phyloP scores from a whole-genome alignment of 2,113 vertebrate species.

The Silurus meridionalis region DNA sequence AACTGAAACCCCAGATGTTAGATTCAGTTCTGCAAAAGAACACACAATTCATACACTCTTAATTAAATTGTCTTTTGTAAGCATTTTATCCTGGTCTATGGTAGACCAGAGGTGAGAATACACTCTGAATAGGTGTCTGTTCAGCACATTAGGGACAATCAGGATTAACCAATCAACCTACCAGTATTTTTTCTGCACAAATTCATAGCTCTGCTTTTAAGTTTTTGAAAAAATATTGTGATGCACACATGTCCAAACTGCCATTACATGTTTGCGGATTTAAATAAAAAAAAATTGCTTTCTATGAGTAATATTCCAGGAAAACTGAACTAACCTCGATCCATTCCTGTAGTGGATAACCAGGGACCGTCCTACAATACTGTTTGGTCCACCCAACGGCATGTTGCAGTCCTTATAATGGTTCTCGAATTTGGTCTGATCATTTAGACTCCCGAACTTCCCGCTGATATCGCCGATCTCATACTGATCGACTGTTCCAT shows the following conservation, averaged over 20 bases:
- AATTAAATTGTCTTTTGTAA: neutral
- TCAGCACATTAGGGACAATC: neutral
- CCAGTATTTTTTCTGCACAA: neutral
- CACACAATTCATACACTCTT: neutral
- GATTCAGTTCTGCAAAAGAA: constrained; percentile 11
- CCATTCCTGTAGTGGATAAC: constrained; percentile 72
- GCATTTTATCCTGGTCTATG: neutral
- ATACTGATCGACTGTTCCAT: constrained; percentile 77
- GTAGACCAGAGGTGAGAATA: neutral
- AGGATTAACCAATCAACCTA: neutral
- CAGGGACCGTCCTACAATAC: constrained; percentile 73
- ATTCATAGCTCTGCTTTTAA: constrained; percentile 18
- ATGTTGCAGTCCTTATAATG: constrained; percentile 66
- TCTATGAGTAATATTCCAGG: neutral
- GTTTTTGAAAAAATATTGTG: neutral
- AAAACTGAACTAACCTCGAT: constrained; percentile 69
- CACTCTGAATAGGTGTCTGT: neutral
- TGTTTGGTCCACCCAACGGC: constrained; percentile 70
- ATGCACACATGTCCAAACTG: neutral
- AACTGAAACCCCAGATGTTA: neutral
- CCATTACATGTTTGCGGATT: neutral
- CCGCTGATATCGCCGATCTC: constrained; percentile 79
- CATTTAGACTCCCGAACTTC: constrained; percentile 71
- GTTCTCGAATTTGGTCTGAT: constrained; percentile 41
- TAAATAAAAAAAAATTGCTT: neutral